These are phyloP conservation scores for Paraplagusia blochii DNA, from an alignment of 2,113 vertebrate genomes.

Conservation along the genomic window DNA sequence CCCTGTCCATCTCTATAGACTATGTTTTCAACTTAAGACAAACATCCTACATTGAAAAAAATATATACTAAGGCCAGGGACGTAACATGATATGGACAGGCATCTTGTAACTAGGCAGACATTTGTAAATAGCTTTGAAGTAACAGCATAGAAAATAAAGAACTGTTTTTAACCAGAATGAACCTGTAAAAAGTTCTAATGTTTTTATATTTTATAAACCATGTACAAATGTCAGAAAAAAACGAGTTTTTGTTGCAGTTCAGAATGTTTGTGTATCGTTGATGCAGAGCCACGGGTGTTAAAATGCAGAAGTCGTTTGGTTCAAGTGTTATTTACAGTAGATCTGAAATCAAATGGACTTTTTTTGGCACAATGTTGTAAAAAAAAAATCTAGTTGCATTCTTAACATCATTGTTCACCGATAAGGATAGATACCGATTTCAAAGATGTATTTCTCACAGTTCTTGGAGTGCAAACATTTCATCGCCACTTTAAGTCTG, in stretches of 20 bases:
- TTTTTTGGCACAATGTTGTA: no score
- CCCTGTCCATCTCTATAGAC: not conserved
- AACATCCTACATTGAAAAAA: not conserved
- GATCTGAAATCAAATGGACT: no score
- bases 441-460: no score
- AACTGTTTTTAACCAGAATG: conserved; percentile 65
- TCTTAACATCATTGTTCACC: no score
- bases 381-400: no score
- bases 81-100: conserved; percentile 45
- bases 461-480: no score
- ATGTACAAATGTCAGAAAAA: conserved; percentile 49
- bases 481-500: no score
- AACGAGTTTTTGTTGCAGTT: not conserved
- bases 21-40: not conserved
- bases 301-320: no score
- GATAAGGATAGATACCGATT: no score
- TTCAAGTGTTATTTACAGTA: no score
- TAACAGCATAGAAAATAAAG: conserved; percentile 9
- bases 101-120: conserved; percentile 12
- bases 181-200: conserved; percentile 58
- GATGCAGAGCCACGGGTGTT: no score
- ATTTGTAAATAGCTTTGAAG: conserved; percentile 67
- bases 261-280: no score
- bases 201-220: conserved; percentile 69
- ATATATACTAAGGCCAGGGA: not conserved